Conservation (phyloP, 1,140 invertebrate genomes). For the Drosophila athabasca region DNA sequence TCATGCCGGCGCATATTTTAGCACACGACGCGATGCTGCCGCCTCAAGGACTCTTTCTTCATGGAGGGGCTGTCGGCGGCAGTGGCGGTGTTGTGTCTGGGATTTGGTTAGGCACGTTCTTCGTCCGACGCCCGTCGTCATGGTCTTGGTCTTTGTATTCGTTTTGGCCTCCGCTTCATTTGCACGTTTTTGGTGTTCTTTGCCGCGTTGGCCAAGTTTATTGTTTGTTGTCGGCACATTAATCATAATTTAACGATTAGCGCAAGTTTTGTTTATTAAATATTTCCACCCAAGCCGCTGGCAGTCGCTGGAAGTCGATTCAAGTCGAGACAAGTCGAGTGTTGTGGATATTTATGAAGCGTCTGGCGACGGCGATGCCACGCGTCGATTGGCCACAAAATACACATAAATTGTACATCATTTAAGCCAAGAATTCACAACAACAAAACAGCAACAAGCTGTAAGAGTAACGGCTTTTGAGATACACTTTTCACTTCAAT, state of each 20-base stretch:
- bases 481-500: too few species aligned
- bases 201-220: constrained; percentile 28
- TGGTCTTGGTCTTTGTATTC: neutral
- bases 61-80: neutral
- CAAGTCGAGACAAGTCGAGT: constrained; percentile 21
- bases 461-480: neutral
- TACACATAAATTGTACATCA: constrained; percentile 57
- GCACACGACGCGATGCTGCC: constrained; percentile 1
- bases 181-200: constrained; percentile 58
- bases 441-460: neutral
- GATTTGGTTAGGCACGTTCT: constrained; percentile 42
- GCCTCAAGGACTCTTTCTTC: constrained; percentile 29
- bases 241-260: constrained; percentile 78
- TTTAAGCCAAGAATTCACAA: constrained; percentile 1
- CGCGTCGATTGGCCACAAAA: constrained; percentile 57
- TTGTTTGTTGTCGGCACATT: constrained; percentile 69
- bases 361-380: constrained; percentile 48
- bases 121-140: constrained; percentile 5
- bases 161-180: neutral
- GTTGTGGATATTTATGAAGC: constrained; percentile 56
- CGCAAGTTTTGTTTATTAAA: constrained; percentile 77
- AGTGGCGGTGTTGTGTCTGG: constrained; percentile 37
- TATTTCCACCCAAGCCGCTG: constrained; percentile 31
- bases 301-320: neutral
- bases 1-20: constrained; percentile 48